Conservation (phyloP, 2,113 vertebrate genomes). For the Aptenodytes patagonicus region DNA sequence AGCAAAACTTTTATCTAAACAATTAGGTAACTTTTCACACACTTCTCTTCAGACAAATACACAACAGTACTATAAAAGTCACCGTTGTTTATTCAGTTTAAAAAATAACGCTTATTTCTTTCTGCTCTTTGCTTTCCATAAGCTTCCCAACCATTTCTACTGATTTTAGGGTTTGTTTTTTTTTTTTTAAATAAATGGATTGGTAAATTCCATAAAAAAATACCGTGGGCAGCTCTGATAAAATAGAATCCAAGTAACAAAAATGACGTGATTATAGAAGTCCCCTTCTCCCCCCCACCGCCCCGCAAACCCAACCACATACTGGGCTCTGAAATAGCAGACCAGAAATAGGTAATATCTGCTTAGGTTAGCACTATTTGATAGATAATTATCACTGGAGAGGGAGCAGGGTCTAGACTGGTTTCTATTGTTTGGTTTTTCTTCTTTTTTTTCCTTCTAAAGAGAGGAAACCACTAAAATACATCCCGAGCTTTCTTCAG, state of each 20-base stretch:
- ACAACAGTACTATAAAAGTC: not conserved
- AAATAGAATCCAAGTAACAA: not conserved
- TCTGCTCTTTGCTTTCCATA: not conserved
- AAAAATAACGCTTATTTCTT: not conserved
- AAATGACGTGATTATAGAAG: not conserved
- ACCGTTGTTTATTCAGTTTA: not conserved
- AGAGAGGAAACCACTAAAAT: not conserved
- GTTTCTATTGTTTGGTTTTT: not conserved
- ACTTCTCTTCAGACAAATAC: not conserved
- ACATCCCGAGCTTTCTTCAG: not conserved
- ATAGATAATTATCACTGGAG: not conserved
- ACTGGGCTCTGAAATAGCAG: not conserved
- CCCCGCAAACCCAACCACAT: not conserved
- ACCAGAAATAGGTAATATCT: not conserved
- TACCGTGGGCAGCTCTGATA: not conserved
- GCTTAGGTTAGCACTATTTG: not conserved
- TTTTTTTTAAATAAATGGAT: not conserved
- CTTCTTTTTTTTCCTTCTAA: not conserved
- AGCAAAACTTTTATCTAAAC: not conserved
- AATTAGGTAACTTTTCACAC: not conserved
- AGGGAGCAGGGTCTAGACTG: not conserved
- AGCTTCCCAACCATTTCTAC: not conserved
- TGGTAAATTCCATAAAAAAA: not conserved
- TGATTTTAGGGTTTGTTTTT: not conserved
- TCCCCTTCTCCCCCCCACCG: rapidly evolving